Evolutionary conservation across 2,888 invertebrate genomes (phyloP).

Genomic region (Stenichneumon culpator): DNA sequence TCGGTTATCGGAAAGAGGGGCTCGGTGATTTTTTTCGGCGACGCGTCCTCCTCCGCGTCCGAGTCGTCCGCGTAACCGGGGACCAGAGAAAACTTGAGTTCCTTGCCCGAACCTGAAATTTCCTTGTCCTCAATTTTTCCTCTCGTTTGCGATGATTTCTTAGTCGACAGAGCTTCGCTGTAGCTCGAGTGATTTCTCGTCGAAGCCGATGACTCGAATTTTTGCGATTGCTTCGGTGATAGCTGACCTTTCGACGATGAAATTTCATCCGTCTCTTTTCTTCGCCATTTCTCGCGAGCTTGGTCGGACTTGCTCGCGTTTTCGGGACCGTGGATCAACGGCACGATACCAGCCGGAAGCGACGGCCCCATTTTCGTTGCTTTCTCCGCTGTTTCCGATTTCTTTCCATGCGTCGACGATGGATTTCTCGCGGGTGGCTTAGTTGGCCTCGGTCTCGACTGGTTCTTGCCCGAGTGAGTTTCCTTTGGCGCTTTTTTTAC

Average conservation of each 20-base stretch:
- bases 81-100: conserved; percentile 85
- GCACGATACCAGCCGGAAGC: conserved; percentile 70
- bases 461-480: conserved; percentile 29
- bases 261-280: conserved; percentile 36
- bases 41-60: conserved; percentile 84
- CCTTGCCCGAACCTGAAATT: conserved; percentile 49
- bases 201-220: conserved; percentile 68
- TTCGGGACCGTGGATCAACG: conserved; percentile 73
- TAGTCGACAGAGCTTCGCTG: conserved; percentile 40
- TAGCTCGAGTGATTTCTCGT: background rate
- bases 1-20: conserved; percentile 86
- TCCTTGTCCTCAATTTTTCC: conserved; percentile 54
- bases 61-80: conserved; percentile 87
- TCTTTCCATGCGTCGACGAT: conserved; percentile 22
- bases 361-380: conserved; percentile 70
- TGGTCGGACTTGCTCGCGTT: conserved; percentile 66
- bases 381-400: conserved; percentile 50
- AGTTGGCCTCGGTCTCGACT: conserved; percentile 31
- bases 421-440: conserved; percentile 52
- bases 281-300: conserved; percentile 53
- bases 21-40: conserved; percentile 72
- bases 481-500: conserved; percentile 49
- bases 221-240: conserved; percentile 49
- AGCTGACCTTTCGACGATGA: conserved; percentile 13
- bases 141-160: conserved; percentile 46